Base-by-base conservation (phyloP, 2,113 vertebrate genomes). In the Ptychochromis oligacanthus region DNA sequence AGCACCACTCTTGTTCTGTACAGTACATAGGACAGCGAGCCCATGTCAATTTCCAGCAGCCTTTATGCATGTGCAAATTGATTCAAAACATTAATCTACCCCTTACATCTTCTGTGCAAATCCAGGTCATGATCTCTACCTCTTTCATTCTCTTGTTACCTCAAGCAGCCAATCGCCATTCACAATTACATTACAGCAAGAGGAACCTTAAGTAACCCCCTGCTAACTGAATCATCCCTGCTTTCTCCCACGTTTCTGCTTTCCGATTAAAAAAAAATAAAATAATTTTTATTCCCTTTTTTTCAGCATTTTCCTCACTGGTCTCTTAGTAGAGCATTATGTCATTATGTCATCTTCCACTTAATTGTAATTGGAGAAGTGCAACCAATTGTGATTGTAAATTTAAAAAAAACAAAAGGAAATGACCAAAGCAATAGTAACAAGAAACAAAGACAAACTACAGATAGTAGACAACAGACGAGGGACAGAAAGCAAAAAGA, bases 1-100 rank as follows among this genome's bases (percentile, higher is more conserved):
- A 85, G 82, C 81, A 80, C 26, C 62, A 83, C 85, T 93, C 84
- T 91, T 70, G 67, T 59, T 77, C 49, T 89, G 81, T 85, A 61
- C 74, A 58, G 87, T 81, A 81, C 79, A 86, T 77, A 77, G 77
- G 67, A 84, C 83, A 82, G 70, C 12, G 12, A 89, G 87, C 61
- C 17, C 10, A 26, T 88, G 89, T 84, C 49, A 46, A 31, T 84
- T 83, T 62, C 62, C 54, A 56, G 62, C 67, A 87, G 67, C 72
- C 56, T 81, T 83, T 54, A 80, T 22, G 81, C 75, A 75, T 40
- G 43, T 72, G 74, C 36, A 70, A 72, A 70, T n/a, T 11, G 28
- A 87, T 83, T 67, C 4, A n/a, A 58, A 78, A 81, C 26, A 83
- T 87, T 82, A 61, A 59, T 78, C 49, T 13, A 26, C 61, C 36